Conservation (phyloP, 2,888 invertebrate species). For the Erannis defoliaria region DNA sequence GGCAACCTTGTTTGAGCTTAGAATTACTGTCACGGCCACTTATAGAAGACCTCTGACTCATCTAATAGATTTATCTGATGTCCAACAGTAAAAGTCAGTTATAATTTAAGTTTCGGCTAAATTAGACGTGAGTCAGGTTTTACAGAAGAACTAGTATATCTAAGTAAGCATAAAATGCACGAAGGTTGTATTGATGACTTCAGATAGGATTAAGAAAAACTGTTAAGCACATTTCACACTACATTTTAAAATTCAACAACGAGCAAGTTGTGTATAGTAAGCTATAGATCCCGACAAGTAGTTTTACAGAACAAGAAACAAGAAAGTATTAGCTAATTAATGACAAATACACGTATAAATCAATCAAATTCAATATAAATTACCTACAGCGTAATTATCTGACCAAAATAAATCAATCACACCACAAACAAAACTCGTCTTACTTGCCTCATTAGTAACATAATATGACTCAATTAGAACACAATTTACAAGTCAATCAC, state of each 20-base stretch:
- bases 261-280: too few species aligned
- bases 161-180: not conserved
- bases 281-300: too few species aligned
- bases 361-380: not conserved
- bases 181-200: not conserved
- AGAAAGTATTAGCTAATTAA: too few species aligned
- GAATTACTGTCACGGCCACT: slow-evolving; percentile 12
- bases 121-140: slow-evolving; percentile 9
- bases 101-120: slow-evolving; percentile 20
- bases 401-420: slow-evolving; percentile 15
- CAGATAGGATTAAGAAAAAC: not conserved
- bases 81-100: slow-evolving; percentile 18
- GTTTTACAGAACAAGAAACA: too few species aligned
- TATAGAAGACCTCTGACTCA: slow-evolving; percentile 24
- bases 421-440: not conserved
- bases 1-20: slow-evolving; percentile 3
- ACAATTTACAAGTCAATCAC: slow-evolving; percentile 11
- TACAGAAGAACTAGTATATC: not conserved
- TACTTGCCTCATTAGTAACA: slow-evolving; percentile 4
- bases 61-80: slow-evolving; percentile 27
- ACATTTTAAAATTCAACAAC: too few species aligned
- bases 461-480: slow-evolving; percentile 14
- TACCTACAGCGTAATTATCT: not conserved
- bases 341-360: not conserved
- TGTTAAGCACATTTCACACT: not conserved